A percentile compares a stretch with the other conserved stretches of the same genome.
These are phyloP conservation scores for Poecilia picta DNA, from an alignment of 2,797 vertebrate genomes.

Conservation along the genomic window DNA sequence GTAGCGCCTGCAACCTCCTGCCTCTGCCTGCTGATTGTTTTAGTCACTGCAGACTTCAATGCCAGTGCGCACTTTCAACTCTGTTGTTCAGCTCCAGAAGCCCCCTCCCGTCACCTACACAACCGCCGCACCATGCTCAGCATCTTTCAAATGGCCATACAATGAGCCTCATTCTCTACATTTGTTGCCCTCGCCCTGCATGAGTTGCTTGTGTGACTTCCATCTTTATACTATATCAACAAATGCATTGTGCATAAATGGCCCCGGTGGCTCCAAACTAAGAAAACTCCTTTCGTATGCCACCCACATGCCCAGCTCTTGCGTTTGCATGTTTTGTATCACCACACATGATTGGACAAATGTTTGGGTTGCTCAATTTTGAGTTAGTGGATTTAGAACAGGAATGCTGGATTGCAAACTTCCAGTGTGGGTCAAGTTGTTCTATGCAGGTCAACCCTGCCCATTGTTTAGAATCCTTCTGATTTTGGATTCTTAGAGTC, in stretches of 20 bases:
- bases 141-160: constrained; percentile 58
- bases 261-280: constrained; percentile 53
- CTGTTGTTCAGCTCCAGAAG: constrained; percentile 51
- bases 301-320: constrained; percentile 22
- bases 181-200: constrained; percentile 67
- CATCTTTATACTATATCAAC: constrained; percentile 73
- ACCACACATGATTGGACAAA: constrained; percentile 32
- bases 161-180: constrained; percentile 72
- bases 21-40: constrained; percentile 44
- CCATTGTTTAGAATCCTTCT: constrained; percentile 23
- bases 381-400: constrained; percentile 41
- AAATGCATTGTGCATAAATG: constrained; percentile 71
- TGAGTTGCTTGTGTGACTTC: constrained; percentile 68
- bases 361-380: constrained; percentile 29
- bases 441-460: constrained; percentile 56
- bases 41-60: constrained; percentile 48
- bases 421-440: constrained; percentile 63
- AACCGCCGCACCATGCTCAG: constrained; percentile 34
- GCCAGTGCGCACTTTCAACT: constrained; percentile 52
- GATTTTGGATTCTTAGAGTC: neutral
- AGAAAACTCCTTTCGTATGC: constrained; percentile 45
- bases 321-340: constrained; percentile 46
- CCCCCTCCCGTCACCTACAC: constrained; percentile 29
- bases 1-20: constrained; percentile 31
- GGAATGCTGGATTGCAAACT: constrained; percentile 43